Conservation (phyloP, 2,113 vertebrate genomes). For the Felis chaus region DNA sequence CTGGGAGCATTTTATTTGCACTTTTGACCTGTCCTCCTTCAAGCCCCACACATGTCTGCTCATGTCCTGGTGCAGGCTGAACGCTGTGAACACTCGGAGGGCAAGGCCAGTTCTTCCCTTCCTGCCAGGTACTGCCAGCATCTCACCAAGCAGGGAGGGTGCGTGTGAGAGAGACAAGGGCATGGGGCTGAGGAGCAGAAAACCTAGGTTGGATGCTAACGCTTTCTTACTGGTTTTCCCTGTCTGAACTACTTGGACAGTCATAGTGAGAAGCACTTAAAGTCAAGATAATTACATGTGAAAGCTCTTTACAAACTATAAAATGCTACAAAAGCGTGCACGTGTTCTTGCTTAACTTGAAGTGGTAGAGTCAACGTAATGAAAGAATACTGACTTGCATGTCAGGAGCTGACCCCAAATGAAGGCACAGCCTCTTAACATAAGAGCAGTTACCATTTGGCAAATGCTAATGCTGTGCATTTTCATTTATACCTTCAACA, state of each 20-base stretch:
- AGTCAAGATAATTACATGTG: background rate
- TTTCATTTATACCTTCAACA: background rate
- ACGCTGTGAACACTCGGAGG: background rate
- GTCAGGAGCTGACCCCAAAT: background rate
- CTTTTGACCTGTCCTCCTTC: background rate
- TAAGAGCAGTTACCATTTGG: background rate
- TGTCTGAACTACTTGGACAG: background rate
- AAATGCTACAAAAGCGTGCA: background rate
- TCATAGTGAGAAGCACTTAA: background rate
- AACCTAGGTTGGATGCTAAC: background rate
- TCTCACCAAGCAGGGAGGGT: background rate
- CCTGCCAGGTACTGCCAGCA: background rate
- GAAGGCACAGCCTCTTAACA: background rate
- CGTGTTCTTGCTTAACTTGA: background rate
- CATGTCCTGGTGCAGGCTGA: background rate
- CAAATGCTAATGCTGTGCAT: background rate
- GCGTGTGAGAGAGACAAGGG: background rate
- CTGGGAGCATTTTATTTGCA: background rate
- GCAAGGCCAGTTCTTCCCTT: background rate
- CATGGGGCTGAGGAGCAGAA: background rate
- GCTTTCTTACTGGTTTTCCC: background rate
- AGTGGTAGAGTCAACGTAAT: background rate
- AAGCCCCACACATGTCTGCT: background rate
- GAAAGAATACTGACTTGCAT: background rate
- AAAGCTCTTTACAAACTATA: slow-evolving; percentile 2